Conservation (phyloP, 2,888 invertebrate genomes). For the Tribolium freemani region DNA sequence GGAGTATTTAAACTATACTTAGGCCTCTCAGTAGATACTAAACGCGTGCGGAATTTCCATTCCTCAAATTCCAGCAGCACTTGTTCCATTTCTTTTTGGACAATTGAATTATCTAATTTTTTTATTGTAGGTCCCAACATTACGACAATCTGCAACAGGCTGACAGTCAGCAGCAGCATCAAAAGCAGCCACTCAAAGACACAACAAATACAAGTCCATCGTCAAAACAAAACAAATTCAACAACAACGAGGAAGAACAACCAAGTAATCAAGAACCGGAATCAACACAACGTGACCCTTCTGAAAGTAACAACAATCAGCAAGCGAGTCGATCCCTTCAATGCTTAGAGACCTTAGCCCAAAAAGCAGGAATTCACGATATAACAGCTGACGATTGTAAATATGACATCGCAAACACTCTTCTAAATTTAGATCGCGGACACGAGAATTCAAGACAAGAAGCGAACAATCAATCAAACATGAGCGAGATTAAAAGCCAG, state of each 20-base stretch:
- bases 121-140: constrained; percentile 72
- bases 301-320: constrained; percentile 47
- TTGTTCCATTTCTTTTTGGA: background rate
- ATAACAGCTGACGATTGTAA: constrained; percentile 80
- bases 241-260: constrained; percentile 60
- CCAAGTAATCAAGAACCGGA: constrained; percentile 62
- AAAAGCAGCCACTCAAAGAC: constrained; percentile 66
- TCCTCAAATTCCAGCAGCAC: background rate
- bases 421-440: constrained; percentile 75
- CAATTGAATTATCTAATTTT: background rate
- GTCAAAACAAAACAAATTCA: constrained; percentile 58
- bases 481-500: constrained; percentile 65
- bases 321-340: constrained; percentile 71
- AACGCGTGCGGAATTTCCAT: too few species aligned
- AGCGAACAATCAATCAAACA: constrained; percentile 49
- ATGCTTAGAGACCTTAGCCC: constrained; percentile 80
- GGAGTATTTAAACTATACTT: too few species aligned
- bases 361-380: constrained; percentile 75
- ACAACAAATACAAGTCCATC: constrained; percentile 64
- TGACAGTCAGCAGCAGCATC: constrained; percentile 66
- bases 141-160: constrained; percentile 74
- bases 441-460: constrained; percentile 57
- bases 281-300: constrained; percentile 59
- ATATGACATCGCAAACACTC: constrained; percentile 78
- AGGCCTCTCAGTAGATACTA: too few species aligned